phyloP scores from a whole-genome alignment of 2,888 invertebrate species.

The Oeneis ivallda region DNA sequence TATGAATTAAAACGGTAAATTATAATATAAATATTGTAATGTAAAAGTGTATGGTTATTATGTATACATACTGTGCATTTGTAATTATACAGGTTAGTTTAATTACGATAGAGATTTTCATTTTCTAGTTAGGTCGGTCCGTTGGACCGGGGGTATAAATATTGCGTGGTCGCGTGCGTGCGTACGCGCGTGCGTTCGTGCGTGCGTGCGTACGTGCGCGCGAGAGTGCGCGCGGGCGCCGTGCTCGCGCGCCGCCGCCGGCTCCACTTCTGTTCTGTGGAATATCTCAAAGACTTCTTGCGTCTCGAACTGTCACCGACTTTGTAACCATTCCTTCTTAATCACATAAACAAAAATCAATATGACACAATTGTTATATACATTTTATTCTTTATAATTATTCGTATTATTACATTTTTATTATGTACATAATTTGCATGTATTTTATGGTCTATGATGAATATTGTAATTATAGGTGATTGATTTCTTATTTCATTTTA shows the following conservation, averaged over 20 bases:
- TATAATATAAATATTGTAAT: conserved; percentile 70
- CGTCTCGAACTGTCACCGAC: conserved; percentile 20
- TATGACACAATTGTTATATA: neutral
- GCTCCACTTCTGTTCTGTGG: conserved; percentile 24
- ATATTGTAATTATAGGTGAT: no score
- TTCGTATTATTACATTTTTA: neutral
- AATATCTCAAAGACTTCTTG: conserved; percentile 24
- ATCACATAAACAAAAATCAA: neutral
- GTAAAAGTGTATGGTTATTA: conserved; percentile 74
- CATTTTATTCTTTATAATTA: neutral
- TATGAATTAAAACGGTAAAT: conserved; percentile 45
- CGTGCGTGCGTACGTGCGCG: conserved; percentile 33
- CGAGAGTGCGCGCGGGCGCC: conserved; percentile 16
- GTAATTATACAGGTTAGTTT: conserved; percentile 78
- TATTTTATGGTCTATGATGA: no score
- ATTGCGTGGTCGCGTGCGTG: conserved; percentile 40
- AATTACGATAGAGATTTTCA: conserved; percentile 72
- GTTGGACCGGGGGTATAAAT: conserved; percentile 50
- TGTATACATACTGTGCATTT: conserved; percentile 76
- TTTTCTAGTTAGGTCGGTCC: conserved; percentile 57
- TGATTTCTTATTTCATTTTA: no score
- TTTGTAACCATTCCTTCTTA: neutral
- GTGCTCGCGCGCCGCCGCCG: conserved; percentile 33
- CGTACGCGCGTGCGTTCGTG: conserved; percentile 26
- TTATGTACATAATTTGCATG: no score